Base-by-base conservation (phyloP, 2,113 vertebrate genomes). In the Donacobius atricapilla region DNA sequence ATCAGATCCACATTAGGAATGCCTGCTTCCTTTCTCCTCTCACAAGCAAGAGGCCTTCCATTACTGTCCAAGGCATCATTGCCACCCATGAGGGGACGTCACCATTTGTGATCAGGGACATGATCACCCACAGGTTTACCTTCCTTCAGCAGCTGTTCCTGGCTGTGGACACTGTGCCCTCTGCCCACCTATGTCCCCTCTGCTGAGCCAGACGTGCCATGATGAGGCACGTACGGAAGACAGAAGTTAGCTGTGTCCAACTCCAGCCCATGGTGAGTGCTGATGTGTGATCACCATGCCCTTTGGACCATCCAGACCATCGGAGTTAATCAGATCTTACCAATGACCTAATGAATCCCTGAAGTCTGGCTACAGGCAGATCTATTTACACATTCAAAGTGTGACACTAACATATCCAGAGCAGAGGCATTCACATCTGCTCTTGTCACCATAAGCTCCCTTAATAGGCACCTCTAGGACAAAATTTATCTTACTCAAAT, bases 131-230 rank as follows among this genome's bases (percentile, higher is more conserved):
- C 37, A 58, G 37, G 25, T 57, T 64, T 63, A 13, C 35, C 30
- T 68, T 64, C 28, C 53, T 54, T 20, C 53, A 50, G 48, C 35
- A 68, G 35, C 71, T 50, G 10, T 72, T 39, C 33, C 33, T 18
- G 30, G 9, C 47, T 85, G 25, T 1, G 2, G 31, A 31, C n/a
- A 17, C 20, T 15, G 33, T 48, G 39, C 7, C 30, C 4, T 64
- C 44, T 83, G 53, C 25, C 17, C 66, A 42, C 15, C 9, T 28
- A 6, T 10, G 10, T 56, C 11, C 4, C 23, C 8, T 73, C 14
- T 85, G 57, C 66, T 0, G 0, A 68, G 40, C 33, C 61, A 63
- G 24, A 48, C 0, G 0, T n/a, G 6, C 42, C 2, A 0, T 4
- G 15, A 23, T 11, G 15, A 53, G n/a, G 18, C 28, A 42, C 2